Base-by-base conservation (phyloP, 1,140 invertebrate species). In the Lycorma delicatula region DNA sequence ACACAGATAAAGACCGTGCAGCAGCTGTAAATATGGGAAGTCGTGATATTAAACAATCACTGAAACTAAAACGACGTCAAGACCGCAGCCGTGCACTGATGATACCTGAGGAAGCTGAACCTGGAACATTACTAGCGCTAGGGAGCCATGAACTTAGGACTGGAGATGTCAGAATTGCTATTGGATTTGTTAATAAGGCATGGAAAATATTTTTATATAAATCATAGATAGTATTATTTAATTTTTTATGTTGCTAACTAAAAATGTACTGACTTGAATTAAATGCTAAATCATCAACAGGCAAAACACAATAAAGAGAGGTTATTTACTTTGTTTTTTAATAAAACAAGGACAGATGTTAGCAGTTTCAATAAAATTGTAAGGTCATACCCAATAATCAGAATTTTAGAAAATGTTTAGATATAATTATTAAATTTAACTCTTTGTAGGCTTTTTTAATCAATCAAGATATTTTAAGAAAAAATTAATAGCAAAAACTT, bases 1-100 rank as follows among this genome's bases (percentile, higher is more conserved):
- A 92, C 67, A 92, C 89, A 9, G 91, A 93, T 69, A 93, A 93
- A 67, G 91, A 93, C 69, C 72, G 91, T 9, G 91, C 91, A 0
- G 90, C 91, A 0, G 89, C 90, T 1, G 89, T 92, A 4, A 88
- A 89, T 63, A 80, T 91, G 77, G 88, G 87, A 0, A 57, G 76
- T 58, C 75, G 82, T 46, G 89, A 93, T 67, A 93, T 93, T 29
- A 93, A 93, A 65, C 83, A 86, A 58, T 89, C 86, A 22, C 72
- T 92, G 49, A 87, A 82, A 66, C 79, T 87, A 57, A 92, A 92
- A 65, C 79, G 85, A 54, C 81, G 84, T 53, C 82, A 87, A 58
- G 89, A 92, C 66, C 77, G 87, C 18, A 87, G 81, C 58, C 81
- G 77, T 57, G 80, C 80, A 0, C 67, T 90, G 28, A 79, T 85